Conservation (phyloP, 2,113 vertebrate species). For the Caranx ignobilis region DNA sequence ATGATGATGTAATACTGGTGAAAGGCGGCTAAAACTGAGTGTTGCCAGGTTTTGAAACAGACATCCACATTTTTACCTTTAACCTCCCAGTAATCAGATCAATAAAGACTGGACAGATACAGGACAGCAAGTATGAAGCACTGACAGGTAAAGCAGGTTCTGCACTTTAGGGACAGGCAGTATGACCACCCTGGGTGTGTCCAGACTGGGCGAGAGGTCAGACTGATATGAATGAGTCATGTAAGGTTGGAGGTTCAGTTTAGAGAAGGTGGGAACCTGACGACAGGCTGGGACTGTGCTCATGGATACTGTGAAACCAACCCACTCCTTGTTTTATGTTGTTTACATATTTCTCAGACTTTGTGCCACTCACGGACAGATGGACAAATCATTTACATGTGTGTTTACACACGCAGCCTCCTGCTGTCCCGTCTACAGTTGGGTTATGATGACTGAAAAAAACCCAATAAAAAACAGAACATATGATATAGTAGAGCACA, state of each 20-base stretch:
- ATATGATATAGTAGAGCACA: not conserved
- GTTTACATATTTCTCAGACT: not conserved
- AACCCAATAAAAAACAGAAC: not conserved
- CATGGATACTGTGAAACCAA: not conserved
- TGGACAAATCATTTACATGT: not conserved
- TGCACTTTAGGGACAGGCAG: too few relatives aligned
- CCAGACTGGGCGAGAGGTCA: conserved; percentile 13
- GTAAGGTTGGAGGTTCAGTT: not conserved
- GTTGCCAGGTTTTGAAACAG: too few relatives aligned
- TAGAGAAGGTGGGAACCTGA: not conserved
- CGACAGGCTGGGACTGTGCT: not conserved
- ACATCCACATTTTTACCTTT: too few relatives aligned
- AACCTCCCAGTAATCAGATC: too few relatives aligned
- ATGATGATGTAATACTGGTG: not conserved
- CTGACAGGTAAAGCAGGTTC: too few relatives aligned
- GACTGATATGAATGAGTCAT: not conserved
- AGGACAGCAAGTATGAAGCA: too few relatives aligned
- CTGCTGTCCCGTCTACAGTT: not conserved
- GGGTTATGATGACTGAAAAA: not conserved
- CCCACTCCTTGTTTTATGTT: not conserved
- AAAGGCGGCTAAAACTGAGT: too few relatives aligned
- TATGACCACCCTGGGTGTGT: not conserved
- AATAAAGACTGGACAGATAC: too few relatives aligned
- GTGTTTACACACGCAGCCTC: not conserved
- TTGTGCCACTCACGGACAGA: not conserved